These are phyloP conservation scores for Xestia sexstrigata DNA, from an alignment of 2,888 invertebrate species.

Conservation along the genomic window DNA sequence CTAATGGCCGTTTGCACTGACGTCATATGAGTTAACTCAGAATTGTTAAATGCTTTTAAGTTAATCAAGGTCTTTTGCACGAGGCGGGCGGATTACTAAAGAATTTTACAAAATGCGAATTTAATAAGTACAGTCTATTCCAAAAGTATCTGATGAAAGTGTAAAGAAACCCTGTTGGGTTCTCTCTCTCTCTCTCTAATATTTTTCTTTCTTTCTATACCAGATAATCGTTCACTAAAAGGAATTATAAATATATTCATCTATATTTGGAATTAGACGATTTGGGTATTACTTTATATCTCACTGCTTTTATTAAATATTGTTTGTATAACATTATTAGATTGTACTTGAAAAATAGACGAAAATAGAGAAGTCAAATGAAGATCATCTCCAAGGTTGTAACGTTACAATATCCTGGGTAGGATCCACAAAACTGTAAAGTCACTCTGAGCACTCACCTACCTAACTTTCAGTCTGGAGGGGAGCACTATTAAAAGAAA, in stretches of 20 bases:
- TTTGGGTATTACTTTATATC: too few species aligned
- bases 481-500: too few species aligned
- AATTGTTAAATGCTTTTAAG: not conserved
- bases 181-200: too few species aligned
- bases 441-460: too few species aligned
- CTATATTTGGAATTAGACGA: too few species aligned
- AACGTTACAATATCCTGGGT: too few species aligned
- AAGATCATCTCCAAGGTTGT: not conserved
- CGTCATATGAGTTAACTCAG: not conserved
- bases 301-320: too few species aligned
- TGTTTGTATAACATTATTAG: too few species aligned
- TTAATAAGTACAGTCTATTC: not conserved
- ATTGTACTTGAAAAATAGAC: too few species aligned
- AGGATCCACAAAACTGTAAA: too few species aligned
- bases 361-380: not conserved
- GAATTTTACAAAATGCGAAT: not conserved
- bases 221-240: not conserved
- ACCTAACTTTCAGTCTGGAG: too few species aligned
- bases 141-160: not conserved
- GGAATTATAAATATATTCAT: not conserved
- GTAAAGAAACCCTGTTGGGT: not conserved
- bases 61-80: not conserved
- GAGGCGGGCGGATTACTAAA: not conserved
- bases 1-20: not conserved
- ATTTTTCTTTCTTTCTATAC: too few species aligned